Percentiles rank a stretch among this genome's conserved stretches.
Evolutionary conservation across 2,888 invertebrate species (phyloP).

Genomic region (Andrena hattorfiana): DNA sequence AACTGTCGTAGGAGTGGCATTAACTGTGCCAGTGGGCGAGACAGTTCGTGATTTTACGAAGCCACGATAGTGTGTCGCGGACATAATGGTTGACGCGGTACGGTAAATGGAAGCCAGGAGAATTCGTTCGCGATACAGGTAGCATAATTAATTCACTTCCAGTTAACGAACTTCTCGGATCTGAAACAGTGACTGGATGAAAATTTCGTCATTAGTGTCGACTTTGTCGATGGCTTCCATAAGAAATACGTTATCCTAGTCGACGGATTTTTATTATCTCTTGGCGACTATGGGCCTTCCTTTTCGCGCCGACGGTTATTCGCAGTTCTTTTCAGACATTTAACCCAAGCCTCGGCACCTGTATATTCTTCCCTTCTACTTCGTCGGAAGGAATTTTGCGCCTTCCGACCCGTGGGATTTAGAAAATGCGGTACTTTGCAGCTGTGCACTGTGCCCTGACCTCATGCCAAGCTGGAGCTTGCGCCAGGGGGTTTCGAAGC

Average conservation of each 20-base stretch:
- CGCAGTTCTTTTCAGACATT: conserved; percentile 28
- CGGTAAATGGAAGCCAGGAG: too few relatives aligned
- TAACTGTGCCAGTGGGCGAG: conserved; percentile 9
- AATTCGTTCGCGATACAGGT: background rate
- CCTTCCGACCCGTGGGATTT: conserved; percentile 70
- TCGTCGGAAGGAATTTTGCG: conserved; percentile 66
- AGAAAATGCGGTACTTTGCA: conserved; percentile 74
- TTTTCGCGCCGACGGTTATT: background rate
- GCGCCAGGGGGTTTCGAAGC: conserved; percentile 41
- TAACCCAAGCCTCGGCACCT: conserved; percentile 24
- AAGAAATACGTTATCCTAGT: too few relatives aligned
- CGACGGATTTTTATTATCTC: too few relatives aligned
- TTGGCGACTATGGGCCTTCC: background rate
- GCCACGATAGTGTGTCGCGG: background rate
- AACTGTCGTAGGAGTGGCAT: background rate
- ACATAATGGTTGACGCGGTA: background rate
- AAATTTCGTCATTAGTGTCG: too few relatives aligned
- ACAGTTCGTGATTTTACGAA: conserved; percentile 27
- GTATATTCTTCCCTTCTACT: conserved; percentile 47
- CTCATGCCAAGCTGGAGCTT: conserved; percentile 56
- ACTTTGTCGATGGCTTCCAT: too few relatives aligned
- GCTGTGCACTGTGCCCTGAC: conserved; percentile 62
- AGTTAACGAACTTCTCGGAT: conserved; percentile 25
- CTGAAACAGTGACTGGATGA: background rate
- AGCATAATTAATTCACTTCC: conserved; percentile 32